Conservation (phyloP, 2,797 vertebrate species). For the Dromococcyx pavoninus region DNA sequence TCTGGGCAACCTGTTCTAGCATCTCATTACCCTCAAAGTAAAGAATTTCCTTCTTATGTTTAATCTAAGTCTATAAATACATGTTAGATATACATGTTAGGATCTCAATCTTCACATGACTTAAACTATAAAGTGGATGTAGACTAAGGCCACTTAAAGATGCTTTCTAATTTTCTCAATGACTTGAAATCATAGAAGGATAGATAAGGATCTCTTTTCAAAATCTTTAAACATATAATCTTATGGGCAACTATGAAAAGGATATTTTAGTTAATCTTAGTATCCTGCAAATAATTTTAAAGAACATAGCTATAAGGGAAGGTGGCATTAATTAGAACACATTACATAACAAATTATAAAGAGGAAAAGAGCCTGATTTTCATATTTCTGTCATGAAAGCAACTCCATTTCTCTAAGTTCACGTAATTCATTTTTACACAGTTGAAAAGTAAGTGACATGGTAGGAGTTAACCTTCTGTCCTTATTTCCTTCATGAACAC, state of each 20-base stretch:
- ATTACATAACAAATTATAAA: neutral
- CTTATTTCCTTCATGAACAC: neutral
- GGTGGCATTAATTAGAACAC: neutral
- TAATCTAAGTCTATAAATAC: too few relatives aligned
- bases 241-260: neutral
- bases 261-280: neutral
- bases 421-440: neutral
- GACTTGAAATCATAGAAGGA: neutral
- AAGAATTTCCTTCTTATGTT: too few relatives aligned
- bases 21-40: too few relatives aligned
- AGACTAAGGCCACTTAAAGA: neutral
- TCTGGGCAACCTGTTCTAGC: too few relatives aligned
- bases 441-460: neutral
- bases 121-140: neutral
- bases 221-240: neutral
- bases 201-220: neutral
- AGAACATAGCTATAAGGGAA: neutral
- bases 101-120: neutral
- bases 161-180: neutral
- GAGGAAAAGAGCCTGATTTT: neutral
- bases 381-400: neutral
- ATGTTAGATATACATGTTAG: neutral
- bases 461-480: neutral
- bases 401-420: neutral
- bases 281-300: neutral